Evolutionary conservation across 2,888 invertebrate species (phyloP).

Genomic region (Melipona bicolor): DNA sequence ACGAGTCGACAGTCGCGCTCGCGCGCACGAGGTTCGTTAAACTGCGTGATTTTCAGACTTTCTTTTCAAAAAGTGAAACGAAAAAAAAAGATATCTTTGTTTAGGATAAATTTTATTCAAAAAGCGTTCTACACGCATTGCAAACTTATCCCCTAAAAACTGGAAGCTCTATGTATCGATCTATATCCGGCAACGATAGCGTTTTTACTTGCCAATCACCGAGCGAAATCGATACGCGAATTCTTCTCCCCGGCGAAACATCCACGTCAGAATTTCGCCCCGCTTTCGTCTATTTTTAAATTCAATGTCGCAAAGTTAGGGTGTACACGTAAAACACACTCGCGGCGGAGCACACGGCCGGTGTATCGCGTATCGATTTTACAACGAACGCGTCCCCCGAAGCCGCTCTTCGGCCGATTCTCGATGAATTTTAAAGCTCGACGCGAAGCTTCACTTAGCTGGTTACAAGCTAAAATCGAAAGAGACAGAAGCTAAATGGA

Average conservation of each 20-base stretch:
- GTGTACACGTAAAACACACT: conserved; percentile 14
- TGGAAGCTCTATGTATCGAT: not conserved
- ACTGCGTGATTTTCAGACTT: not conserved
- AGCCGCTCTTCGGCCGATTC: not conserved
- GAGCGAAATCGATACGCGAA: not conserved
- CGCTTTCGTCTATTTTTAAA: conserved; percentile 10
- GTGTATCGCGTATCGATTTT: conserved; percentile 38
- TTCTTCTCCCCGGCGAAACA: not conserved
- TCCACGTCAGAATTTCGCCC: not conserved
- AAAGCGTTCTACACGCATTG: no score
- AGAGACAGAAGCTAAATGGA: no score
- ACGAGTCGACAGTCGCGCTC: conserved; percentile 35
- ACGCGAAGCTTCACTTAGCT: not conserved
- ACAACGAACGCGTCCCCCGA: not conserved
- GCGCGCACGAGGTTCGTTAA: conserved; percentile 8
- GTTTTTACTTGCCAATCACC: no score
- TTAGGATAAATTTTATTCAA: no score
- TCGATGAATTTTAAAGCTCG: conserved; percentile 16
- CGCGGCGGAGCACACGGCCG: conserved; percentile 1
- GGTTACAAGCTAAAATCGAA: no score
- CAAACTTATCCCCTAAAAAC: not conserved
- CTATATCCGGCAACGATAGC: not conserved
- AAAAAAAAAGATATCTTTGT: no score
- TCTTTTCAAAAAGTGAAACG: no score
- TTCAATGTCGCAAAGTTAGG: not conserved